Base-by-base conservation (phyloP, 2,888 invertebrate species). In the Machimus rusticus region DNA sequence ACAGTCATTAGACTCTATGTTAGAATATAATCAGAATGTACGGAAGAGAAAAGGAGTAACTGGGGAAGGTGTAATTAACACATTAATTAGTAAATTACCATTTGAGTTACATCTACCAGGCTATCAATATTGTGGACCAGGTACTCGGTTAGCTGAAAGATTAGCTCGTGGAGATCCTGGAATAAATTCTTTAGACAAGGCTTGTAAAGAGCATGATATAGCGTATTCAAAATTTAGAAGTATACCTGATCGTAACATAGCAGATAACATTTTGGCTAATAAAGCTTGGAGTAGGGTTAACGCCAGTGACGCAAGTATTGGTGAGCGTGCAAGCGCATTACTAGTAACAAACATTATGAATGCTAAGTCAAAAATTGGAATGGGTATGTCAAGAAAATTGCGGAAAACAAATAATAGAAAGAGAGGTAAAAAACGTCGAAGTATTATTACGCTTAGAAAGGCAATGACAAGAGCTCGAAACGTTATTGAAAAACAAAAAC, bases 41-140 rank as follows among this genome's bases (percentile, higher is more conserved):
- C 37, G 37, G 6, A 74, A 74, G 2, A 19, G 19, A 19, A 74
- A 74, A 74, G 23, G 74, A 74, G 4, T 23, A 74, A 37, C 37
- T 37, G 37, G 37, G 9, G 37, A 8, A 37, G 37, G 37, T 8
- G 8, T 37, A 37, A 31, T 74, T 19, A 74, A 19, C 74, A n/a
- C 74, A 0, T 12, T 74, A 23, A 89, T 89, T 39, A 89, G 88
- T 66, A 87, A 88, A 34, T 66, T 89, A 43, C 89, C 89, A 31
- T 78, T 89, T 31, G 89, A 89, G 39, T 19, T 88, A 14, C 89
- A 89, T 89, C 39, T 89, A 37, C 89, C 89, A 5, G 89, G 89
- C 8, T 90, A 90, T 88, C 89, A 90, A 46, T 90, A 89, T 86
- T 90, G 89, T 87, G 90, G 89, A 14, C 90, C 89, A 1, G 90